A percentile compares a stretch with the other conserved stretches of the same genome.
Conservation (phyloP, 2,888 invertebrate species). For the Ormyrus rosae region DNA sequence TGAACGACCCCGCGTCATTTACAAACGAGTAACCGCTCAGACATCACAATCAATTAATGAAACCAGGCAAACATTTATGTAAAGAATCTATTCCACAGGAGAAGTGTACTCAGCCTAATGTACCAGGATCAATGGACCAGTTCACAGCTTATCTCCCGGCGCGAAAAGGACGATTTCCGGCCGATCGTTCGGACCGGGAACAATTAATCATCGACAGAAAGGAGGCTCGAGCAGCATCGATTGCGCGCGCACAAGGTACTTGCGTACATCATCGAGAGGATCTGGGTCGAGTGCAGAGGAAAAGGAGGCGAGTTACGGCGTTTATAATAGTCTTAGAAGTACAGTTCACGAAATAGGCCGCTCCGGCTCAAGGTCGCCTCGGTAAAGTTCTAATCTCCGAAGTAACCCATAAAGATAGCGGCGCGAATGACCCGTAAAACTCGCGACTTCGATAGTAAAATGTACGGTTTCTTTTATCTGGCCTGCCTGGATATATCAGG, state of each 20-base stretch:
- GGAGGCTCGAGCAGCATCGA: too few relatives aligned
- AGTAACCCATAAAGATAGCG: slow-evolving; percentile 15
- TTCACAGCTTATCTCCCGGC: too few relatives aligned
- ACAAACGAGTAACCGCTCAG: too few relatives aligned
- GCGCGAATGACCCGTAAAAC: slow-evolving; percentile 23
- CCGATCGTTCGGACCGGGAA: not conserved
- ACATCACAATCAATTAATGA: too few relatives aligned
- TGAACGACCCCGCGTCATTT: too few relatives aligned
- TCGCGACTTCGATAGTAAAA: not conserved
- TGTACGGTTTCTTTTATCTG: not conserved
- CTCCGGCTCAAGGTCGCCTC: not conserved
- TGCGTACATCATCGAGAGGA: not conserved
- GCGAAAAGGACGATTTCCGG: too few relatives aligned
- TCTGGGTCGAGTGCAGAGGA: slow-evolving; percentile 21
- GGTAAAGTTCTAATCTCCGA: not conserved
- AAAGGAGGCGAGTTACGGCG: not conserved
- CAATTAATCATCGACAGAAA: slow-evolving; percentile 4
- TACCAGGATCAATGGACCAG: too few relatives aligned
- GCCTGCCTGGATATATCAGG: too few relatives aligned
- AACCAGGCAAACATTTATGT: too few relatives aligned
- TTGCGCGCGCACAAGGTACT: not conserved
- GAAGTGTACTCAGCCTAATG: too few relatives aligned
- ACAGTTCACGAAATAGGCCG: not conserved
- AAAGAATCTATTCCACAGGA: too few relatives aligned
- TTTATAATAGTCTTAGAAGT: not conserved